Conservation (phyloP, 2,113 vertebrate species). For the Phainopepla nitens region DNA sequence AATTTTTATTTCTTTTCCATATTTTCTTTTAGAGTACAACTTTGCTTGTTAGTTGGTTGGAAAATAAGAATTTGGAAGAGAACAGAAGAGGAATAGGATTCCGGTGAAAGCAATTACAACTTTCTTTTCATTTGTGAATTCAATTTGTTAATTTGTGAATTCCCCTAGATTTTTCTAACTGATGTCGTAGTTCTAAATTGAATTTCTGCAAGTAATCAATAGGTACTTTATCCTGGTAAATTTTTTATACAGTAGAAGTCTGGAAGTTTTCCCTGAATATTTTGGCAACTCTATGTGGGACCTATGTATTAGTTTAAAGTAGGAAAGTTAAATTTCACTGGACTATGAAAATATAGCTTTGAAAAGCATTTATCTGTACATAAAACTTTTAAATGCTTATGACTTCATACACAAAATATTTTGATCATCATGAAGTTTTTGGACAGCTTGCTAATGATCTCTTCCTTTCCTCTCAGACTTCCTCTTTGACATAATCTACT, state of each 20-base stretch:
- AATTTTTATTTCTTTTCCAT: slow-evolving; percentile 19
- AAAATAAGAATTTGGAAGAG: neutral
- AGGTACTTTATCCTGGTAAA: neutral
- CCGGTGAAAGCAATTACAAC: neutral
- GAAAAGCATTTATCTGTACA: neutral
- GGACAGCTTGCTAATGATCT: neutral
- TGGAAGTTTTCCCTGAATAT: neutral
- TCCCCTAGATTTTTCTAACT: neutral
- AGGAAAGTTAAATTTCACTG: neutral
- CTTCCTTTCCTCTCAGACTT: neutral
- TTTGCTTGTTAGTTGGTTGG: neutral
- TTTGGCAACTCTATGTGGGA: neutral
- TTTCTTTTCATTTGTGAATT: neutral
- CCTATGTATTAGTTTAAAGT: neutral
- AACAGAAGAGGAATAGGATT: neutral
- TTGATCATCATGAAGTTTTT: neutral
- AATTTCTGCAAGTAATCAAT: neutral
- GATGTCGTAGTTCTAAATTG: neutral
- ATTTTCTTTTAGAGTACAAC: neutral
- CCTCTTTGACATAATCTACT: neutral
- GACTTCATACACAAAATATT: neutral
- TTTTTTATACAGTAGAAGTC: neutral
- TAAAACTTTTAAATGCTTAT: neutral
- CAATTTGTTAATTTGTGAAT: neutral
- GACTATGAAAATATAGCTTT: neutral